phyloP scores from a whole-genome alignment of 2,113 vertebrate genomes.

The Centrocercus urophasianus region DNA sequence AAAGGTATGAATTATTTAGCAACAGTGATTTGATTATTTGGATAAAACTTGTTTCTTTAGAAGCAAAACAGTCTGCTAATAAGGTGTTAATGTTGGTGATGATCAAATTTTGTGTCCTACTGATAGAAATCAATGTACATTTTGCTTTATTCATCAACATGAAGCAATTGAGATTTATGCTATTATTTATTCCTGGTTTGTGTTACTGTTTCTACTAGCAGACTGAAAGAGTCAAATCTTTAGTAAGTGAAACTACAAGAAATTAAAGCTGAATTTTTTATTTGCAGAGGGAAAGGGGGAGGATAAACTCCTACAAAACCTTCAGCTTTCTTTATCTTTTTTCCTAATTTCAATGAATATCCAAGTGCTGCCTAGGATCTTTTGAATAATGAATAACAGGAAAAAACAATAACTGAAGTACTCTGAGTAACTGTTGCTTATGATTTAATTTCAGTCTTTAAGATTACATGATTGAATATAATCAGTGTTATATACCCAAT shows the following conservation, averaged over 20 bases:
- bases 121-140: not conserved
- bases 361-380: not conserved
- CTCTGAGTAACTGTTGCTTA: not conserved
- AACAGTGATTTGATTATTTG: not conserved
- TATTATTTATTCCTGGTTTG: not conserved
- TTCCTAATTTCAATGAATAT: not conserved
- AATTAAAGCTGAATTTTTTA: not conserved
- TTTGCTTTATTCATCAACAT: not conserved
- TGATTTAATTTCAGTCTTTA: not conserved
- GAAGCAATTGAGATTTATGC: not conserved
- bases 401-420: not conserved
- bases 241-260: not conserved
- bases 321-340: not conserved
- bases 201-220: not conserved
- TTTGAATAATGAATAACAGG: not conserved
- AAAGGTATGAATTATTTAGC: not conserved
- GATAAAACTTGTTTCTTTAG: not conserved
- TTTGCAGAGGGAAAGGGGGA: fast-evolving
- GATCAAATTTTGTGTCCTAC: not conserved
- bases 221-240: not conserved
- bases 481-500: not conserved
- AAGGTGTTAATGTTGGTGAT: not conserved
- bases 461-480: not conserved
- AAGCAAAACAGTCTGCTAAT: not conserved
- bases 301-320: not conserved